Evolutionary conservation across 2,113 vertebrate species (phyloP), one percentile per base, ranked within the genome.

Genomic region (Plectropomus leopardus): DNA sequence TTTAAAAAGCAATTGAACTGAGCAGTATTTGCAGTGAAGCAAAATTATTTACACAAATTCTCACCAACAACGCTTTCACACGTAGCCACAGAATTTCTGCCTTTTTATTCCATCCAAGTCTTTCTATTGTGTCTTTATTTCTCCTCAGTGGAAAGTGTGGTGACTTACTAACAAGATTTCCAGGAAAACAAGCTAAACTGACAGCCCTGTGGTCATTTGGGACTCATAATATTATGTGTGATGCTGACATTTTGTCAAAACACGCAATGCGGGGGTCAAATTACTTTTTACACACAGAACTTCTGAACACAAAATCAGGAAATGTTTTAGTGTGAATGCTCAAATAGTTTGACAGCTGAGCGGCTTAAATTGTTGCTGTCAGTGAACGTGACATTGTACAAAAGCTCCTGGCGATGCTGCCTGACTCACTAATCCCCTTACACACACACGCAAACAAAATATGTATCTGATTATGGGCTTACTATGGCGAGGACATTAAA

Each of bases 401-500:
- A 28, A 3, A 47, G 26, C 17, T 26, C 17, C 32, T 44, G 30
- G 32, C 5, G 3, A 42, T 54, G 50, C 11, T 36, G 9, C 30
- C 58, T 51, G 17, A 51, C 14, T 23, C 16, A 54, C 8, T 1
- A 28, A 19, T 17, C 23, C 53, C 24, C 2, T 16, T 7, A 21
- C 67, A 30, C 6, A 4, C 26, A 26, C 26, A 47, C 26, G 32
- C 15, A 50, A 5, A 45, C 26, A 50, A 2, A 13, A 36, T 15
- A 32, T 72, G 69, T 58, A 57, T 66, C 9, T 59, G 51, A 58
- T 65, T 58, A 44, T 51, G 14, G 4, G 30, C 17, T 50, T 17
- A 4, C 50, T 23, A 34, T 28, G 47, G 11, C 0, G 10, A 14
- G 4, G 16, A 21, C 10, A 40, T n/a, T 51, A 1, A 26, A 34